Base-by-base conservation (phyloP, 2,888 invertebrate genomes). In the Parthenolecanium corni region DNA sequence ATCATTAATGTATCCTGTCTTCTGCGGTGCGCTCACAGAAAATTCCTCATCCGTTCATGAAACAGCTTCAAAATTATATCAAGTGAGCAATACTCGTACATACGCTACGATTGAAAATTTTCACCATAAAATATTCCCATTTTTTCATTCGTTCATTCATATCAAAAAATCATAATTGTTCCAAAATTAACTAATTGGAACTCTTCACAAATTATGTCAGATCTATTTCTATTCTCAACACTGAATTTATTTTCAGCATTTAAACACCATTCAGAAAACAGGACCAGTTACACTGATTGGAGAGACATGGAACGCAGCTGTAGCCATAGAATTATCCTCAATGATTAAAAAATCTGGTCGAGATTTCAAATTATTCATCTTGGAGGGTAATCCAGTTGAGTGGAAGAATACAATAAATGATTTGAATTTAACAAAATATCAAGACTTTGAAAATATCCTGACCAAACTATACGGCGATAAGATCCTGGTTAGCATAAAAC, bases 1-100 rank as follows among this genome's bases (percentile, higher is more conserved):
- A 23, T 68, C 71, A 24, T 57, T 76, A 3, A 66, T 75, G 14
- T 71, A 73, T 64, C 76, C 76, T 0, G 71, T 72, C 0, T 75
- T 72, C 68, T 72, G 72, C 53, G 73, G 73, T 1, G 70, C 72
- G 14, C 68, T 73, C 21, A 73, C 74, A 0, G 47, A 25, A 38
- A 9, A 40, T 14, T 61, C 25, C n/a, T 25, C 31, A 16, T 49
- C 61, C 9, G 21, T 21, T 20, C 9, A 21, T 1, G 38, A 38
- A 16, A 49, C 49, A 9, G 61, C 61, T 36, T 16, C 25, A 31
- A 4, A 31, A 31, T 31, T 31, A 31, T 31, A 6, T 9, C 5
- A 31, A 31, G 31, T 31, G n/a, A n/a, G n/a, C n/a, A n/a, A n/a
- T n/a, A n/a, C n/a, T n/a, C n/a, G n/a, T n/a, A n/a, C n/a, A n/a